phyloP scores from a whole-genome alignment of 2,797 vertebrate species.

The Loriculus beryllinus region DNA sequence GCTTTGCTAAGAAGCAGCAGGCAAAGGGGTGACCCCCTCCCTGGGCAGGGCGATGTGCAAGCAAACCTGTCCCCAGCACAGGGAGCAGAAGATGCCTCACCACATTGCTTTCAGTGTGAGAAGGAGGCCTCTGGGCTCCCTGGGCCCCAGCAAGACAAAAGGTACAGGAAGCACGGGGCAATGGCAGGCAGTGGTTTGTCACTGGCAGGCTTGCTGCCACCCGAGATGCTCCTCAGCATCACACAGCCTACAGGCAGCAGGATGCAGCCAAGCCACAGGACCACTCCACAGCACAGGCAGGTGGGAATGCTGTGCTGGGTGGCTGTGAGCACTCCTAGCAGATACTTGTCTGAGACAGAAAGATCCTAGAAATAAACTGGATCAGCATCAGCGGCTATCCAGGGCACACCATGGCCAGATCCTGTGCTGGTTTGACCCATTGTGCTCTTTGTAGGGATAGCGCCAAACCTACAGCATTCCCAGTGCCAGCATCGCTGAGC shows the following conservation, averaged over 20 bases:
- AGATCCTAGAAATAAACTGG: not conserved
- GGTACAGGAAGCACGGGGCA: not conserved
- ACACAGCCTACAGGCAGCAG: rapidly evolving
- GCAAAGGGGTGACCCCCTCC: not conserved
- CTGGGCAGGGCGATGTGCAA: not conserved
- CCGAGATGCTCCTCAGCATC: rapidly evolving
- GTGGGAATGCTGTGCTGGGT: rapidly evolving
- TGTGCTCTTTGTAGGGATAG: rapidly evolving
- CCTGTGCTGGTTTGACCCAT: not conserved
- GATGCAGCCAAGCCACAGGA: not conserved
- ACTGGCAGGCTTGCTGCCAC: not conserved
- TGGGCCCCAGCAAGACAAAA: not conserved
- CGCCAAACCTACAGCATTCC: not conserved
- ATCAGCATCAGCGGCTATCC: not conserved
- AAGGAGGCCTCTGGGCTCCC: not conserved
- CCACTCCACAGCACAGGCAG: not conserved
- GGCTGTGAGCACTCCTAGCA: not conserved
- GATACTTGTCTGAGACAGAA: not conserved
- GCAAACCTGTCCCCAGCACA: not conserved
- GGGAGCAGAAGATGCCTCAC: not conserved
- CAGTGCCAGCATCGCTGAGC: rapidly evolving
- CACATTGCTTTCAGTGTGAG: rapidly evolving
- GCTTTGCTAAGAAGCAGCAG: rapidly evolving
- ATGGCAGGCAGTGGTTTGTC: not conserved
- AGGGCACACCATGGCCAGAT: not conserved